Evolutionary conservation across 2,888 invertebrate genomes (phyloP).

Genomic region (Caenorhabditis doughertyi): DNA sequence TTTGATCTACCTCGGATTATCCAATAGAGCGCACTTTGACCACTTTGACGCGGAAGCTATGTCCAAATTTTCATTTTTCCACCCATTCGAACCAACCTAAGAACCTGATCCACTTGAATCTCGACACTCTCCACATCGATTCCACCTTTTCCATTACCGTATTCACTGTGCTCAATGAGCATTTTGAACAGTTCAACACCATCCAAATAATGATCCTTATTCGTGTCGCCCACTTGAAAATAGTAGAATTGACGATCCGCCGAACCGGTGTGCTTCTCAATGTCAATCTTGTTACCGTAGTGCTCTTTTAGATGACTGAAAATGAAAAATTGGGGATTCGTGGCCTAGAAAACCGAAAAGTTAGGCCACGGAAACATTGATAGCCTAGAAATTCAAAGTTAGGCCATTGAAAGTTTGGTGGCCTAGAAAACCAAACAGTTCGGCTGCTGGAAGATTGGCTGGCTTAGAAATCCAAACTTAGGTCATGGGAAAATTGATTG

Average conservation of each 20-base stretch:
- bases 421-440: no score
- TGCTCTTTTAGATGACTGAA: slow-evolving; percentile 59
- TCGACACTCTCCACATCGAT: slow-evolving; percentile 32
- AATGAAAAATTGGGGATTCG: not conserved
- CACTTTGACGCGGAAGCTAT: no score
- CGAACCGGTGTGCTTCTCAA: slow-evolving; percentile 31
- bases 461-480: no score
- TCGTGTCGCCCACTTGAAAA: slow-evolving; percentile 51
- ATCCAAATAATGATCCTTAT: slow-evolving; percentile 47
- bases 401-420: no score
- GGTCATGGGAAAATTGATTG: no score
- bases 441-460: no score
- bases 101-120: slow-evolving; percentile 43
- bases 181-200: slow-evolving; percentile 50
- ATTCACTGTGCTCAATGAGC: slow-evolving; percentile 24
- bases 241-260: slow-evolving; percentile 32
- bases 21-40: no score
- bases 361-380: no score
- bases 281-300: slow-evolving; percentile 44
- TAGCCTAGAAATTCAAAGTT: no score
- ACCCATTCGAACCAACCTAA: slow-evolving; percentile 19
- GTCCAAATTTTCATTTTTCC: not conserved
- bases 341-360: no score
- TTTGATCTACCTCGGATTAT: no score
- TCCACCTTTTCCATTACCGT: not conserved